Base-by-base conservation (phyloP, 92 coral and sea anemone genomes). In the Montipora capitata region DNA sequence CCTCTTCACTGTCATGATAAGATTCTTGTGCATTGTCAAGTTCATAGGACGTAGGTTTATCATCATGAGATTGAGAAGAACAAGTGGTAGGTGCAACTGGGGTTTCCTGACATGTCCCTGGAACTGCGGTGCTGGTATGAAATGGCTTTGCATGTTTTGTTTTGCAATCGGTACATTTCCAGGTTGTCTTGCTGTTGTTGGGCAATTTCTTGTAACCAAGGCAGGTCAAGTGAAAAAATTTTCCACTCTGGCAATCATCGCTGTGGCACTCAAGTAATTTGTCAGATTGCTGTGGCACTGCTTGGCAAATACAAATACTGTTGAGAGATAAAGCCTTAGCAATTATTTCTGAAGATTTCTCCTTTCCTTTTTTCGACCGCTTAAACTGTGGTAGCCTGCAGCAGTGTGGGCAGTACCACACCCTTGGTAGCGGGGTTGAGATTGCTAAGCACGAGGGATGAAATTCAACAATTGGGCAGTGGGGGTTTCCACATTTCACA, bases 181-280 rank as follows among this genome's bases (percentile, higher is more conserved):
- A 95, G 14, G 93, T 83, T 76, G 88, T 87, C 78, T 76, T 77
- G 68, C 95, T 87, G 83, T 94, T 94, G 82, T 87, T 94, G 27
- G 94, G 96, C 91, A 86, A 79, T 66, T 89, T 71, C 85, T 92
- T 95, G 76, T 88, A 89, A 68, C 85, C 88, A 7, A 87, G 82
- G 27, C 94, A 92, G 14, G 83, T 80, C 70, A 92, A 67, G 91
- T 94, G 98, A 79, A 92, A 92, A 87, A 92, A 83, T 35, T 57
- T 86, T 74, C 95, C 98, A 87, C 82, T 88, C 74, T 84, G 72
- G 66, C 91, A 95, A 9, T 74, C 58, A 7, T 75, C 72, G 68
- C 77, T 89, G 90, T 95, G 90, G 68, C 98, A 95, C 90, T 92
- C 81, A 15, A 87, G 90, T 56, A 92, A 93, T 87, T 83, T 90